These are phyloP conservation scores for Nemotelus nigrinus DNA, from an alignment of 2,888 invertebrate genomes.

Conservation along the genomic window DNA sequence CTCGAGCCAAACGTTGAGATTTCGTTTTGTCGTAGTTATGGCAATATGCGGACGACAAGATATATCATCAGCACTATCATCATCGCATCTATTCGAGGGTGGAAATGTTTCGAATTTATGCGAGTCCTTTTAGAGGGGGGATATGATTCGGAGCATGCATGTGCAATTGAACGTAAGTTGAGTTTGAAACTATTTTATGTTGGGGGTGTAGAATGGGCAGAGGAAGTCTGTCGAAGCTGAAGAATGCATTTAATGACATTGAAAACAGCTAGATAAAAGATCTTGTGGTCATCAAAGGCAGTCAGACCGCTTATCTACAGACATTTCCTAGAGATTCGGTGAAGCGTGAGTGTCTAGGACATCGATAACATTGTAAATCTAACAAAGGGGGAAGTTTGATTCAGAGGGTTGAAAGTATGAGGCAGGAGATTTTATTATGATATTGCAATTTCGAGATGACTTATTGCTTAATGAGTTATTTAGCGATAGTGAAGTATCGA, in stretches of 20 bases:
- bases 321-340: not conserved
- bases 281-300: conserved; percentile 22
- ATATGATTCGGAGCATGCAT: conserved; percentile 4
- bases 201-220: conserved; percentile 4
- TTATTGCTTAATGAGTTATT: not conserved
- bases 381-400: not conserved
- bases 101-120: conserved; percentile 27
- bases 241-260: conserved; percentile 23
- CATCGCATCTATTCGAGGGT: conserved; percentile 9
- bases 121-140: conserved; percentile 1
- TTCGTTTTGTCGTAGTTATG: not conserved
- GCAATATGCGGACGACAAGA: conserved; percentile 18
- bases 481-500: not conserved
- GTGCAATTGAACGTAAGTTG: conserved; percentile 17
- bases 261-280: not conserved
- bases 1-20: conserved; percentile 16
- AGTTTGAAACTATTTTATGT: conserved; percentile 30
- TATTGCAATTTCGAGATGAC: conserved; percentile 6
- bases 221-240: conserved; percentile 2
- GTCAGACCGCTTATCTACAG: not conserved
- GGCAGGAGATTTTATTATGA: not conserved
- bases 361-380: not conserved
- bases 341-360: not conserved
- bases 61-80: conserved; percentile 28
- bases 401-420: not conserved